Base-by-base conservation (phyloP, 1,140 invertebrate genomes). In the Rhopalosiphum maidis region DNA sequence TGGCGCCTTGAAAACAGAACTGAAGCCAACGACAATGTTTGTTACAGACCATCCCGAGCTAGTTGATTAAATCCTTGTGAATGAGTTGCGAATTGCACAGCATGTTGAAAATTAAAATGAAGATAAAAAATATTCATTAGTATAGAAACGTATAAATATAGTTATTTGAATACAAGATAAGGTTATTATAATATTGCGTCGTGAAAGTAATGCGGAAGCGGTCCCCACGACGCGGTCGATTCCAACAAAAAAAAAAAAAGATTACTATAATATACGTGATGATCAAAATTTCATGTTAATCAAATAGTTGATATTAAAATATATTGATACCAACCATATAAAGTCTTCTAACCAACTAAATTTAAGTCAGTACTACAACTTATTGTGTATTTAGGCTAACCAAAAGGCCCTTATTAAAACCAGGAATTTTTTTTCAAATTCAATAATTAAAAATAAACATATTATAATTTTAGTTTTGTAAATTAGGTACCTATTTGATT, bases 1-100 rank as follows among this genome's bases (percentile, higher is more conserved):
- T 82, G 90, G 90, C 68, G 68, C 68, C 46, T 77, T 43, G 41
- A 82, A 77, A 43, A 46, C 43, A 48, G 18, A 82, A 60, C 37
- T 82, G 68, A 82, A 77, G 60, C 90, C 90, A 91, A 91, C 68
- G 68, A 82, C 60, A 91, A 77, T 82, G 41, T 37, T 68, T 68
- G 55, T 60, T 82, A 90, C 23, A 48, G 35, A 41, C 48, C 37
- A 30, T 41, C 54, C n/a, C 54, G 30, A 60, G 35, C 23, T 18
- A 90, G 37, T 41, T 90, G 37, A 90, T 90, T 90, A 90, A 89
- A 89, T 89, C 21, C 48, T 89, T 37, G n/a, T 54, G 60, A 77
- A 77, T 77, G 60, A 77, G 30, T 77, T 18, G 60, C 30, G 2
- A 77, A n/a, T n/a, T 18, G 15, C 60, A 18, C 30, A n/a, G 60